These are phyloP conservation scores for Danaus chrysippus DNA, from an alignment of 2,888 invertebrate species.

Conservation along the genomic window DNA sequence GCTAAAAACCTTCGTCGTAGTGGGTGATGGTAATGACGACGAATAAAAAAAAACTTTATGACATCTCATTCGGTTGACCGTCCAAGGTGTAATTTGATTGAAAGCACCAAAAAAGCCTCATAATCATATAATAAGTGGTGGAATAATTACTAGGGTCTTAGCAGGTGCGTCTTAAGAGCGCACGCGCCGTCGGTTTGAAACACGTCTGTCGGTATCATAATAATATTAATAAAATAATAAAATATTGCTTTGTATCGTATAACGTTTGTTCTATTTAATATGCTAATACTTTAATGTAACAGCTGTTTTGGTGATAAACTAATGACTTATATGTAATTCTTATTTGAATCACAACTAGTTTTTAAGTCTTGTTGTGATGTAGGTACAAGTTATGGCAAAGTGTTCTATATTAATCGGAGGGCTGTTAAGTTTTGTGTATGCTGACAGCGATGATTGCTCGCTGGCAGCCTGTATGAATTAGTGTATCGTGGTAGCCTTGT, in stretches of 20 bases:
- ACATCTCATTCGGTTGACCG: slow-evolving; percentile 75
- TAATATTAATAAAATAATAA: slow-evolving; percentile 45
- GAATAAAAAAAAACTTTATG: slow-evolving; percentile 65
- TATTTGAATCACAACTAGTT: neutral
- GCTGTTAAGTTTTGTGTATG: slow-evolving; percentile 62
- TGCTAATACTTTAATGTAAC: neutral
- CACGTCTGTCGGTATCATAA: slow-evolving; percentile 41
- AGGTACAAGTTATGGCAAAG: slow-evolving; percentile 40
- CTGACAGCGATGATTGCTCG: slow-evolving; percentile 62
- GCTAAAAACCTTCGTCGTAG: slow-evolving; percentile 46
- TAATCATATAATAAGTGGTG: slow-evolving; percentile 77
- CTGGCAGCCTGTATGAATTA: slow-evolving; percentile 72
- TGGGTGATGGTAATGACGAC: slow-evolving; percentile 37
- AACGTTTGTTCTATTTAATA: slow-evolving; percentile 7
- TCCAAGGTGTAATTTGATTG: slow-evolving; percentile 79
- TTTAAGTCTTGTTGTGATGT: slow-evolving; percentile 3
- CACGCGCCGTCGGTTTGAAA: slow-evolving; percentile 52
- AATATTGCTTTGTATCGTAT: slow-evolving; percentile 28
- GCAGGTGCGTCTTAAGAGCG: slow-evolving; percentile 61
- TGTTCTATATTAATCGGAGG: slow-evolving; percentile 59
- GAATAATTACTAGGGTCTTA: slow-evolving; percentile 74
- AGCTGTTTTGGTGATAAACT: neutral
- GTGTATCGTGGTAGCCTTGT: slow-evolving; percentile 73
- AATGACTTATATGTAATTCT: neutral
- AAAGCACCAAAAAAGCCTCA: slow-evolving; percentile 78